phyloP scores from a whole-genome alignment of 2,113 vertebrate species.

The Calidris pugnax region DNA sequence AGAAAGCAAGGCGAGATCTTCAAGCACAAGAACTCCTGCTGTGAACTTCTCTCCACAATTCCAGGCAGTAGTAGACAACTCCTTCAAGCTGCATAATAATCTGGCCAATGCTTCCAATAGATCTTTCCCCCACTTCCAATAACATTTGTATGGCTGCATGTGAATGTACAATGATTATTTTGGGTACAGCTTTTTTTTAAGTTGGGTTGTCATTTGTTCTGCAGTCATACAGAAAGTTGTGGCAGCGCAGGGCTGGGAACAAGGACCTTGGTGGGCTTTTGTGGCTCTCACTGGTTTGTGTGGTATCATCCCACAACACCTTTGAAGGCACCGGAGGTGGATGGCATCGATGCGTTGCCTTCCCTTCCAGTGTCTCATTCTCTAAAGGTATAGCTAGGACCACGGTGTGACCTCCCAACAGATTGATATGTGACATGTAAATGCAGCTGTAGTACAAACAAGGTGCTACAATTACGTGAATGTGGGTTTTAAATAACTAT shows the following conservation, averaged over 20 bases:
- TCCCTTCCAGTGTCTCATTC: background rate
- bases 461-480: background rate
- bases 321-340: background rate
- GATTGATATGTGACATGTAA: background rate
- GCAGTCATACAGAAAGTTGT: background rate
- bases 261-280: background rate
- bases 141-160: background rate
- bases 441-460: background rate
- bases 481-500: conserved; percentile 53
- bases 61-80: background rate
- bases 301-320: background rate
- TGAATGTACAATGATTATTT: background rate
- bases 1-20: background rate
- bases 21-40: background rate
- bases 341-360: background rate
- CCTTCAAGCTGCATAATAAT: background rate
- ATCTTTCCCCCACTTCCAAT: background rate
- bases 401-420: background rate
- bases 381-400: background rate
- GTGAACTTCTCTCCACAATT: background rate
- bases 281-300: background rate
- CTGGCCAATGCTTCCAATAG: background rate
- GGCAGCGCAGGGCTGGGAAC: background rate
- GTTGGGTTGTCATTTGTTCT: background rate
- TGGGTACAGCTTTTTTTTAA: background rate